Percentiles rank a stretch among this genome's conserved stretches.
Evolutionary conservation across 1,140 invertebrate species (phyloP).

Genomic region (Drosophila arawakana): DNA sequence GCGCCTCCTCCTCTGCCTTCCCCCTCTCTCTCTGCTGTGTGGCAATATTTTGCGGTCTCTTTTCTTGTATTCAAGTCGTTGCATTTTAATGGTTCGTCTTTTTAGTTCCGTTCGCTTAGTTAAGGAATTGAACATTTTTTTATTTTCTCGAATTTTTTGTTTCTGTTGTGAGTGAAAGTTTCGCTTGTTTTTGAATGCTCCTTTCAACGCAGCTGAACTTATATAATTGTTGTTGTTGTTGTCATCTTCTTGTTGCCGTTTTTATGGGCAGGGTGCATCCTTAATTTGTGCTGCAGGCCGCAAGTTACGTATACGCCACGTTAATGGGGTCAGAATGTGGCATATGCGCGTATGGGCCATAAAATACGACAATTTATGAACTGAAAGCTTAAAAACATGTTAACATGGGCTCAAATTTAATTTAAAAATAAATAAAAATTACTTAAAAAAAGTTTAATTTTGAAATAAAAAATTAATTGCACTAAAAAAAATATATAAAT

Average conservation of each 20-base stretch:
- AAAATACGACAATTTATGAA: constrained; percentile 15
- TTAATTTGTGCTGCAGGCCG: constrained; percentile 41
- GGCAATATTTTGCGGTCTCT: constrained; percentile 49
- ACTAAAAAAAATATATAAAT: too few relatives aligned
- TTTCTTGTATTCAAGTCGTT: constrained; percentile 28
- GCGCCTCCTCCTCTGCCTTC: neutral
- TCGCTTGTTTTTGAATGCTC: constrained; percentile 52
- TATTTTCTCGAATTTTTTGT: neutral
- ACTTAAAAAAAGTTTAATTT: neutral
- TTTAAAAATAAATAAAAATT: neutral
- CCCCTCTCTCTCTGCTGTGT: constrained; percentile 16
- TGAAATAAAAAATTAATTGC: too few relatives aligned
- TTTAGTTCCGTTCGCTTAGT: constrained; percentile 68
- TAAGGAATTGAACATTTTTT: constrained; percentile 58
- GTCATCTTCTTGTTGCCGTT: constrained; percentile 3
- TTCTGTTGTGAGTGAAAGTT: constrained; percentile 60
- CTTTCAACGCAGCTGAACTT: constrained; percentile 55
- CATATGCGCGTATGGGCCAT: constrained; percentile 11
- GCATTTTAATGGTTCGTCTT: constrained; percentile 62
- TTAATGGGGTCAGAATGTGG: constrained; percentile 36
- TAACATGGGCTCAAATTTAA: neutral
- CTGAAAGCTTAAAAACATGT: neutral
- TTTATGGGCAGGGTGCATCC: constrained; percentile 48
- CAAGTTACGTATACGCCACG: constrained; percentile 67
- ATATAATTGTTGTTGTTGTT: constrained; percentile 41